Base-by-base conservation (phyloP, 23 tunicate genomes). In the Phallusia fumigata region DNA sequence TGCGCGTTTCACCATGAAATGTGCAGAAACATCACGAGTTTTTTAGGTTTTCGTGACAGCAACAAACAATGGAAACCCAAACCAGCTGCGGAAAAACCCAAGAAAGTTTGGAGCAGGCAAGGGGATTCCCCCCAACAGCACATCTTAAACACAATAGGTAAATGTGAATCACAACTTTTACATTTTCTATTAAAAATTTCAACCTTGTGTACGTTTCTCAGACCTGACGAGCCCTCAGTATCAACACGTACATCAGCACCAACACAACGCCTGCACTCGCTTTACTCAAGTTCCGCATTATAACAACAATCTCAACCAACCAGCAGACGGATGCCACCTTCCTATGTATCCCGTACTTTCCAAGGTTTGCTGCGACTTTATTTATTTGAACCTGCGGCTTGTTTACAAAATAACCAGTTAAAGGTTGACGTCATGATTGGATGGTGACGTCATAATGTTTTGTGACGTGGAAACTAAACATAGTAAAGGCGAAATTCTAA, bases 41-140 rank as follows among this genome's bases (percentile, higher is more conserved):
- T 58, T 24, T 22, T 58, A 58, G 69, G 69, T 1, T 58, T 58
- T 58, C 69, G 69, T 5, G 69, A 58, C 28, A 58, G 69, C 69
- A 58, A 58, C 69, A 58, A 58, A 24, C 69, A 58, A 13, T 58
- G 69, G 69, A 58, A 58, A 58, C 69, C 11, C 15, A 58, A 58
- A 58, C 11, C 69, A 58, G 16, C 69, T 6, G 69, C 28, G 16
- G 69, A 58, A 58, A 58, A 58, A 58, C 11, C 69, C 15, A 58
- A 58, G 3, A 22, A 24, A 21, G 69, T 58, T 21, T 58, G 69
- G 69, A 58, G 28, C 69, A 24, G 26, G 16, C 69, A 22, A 6
- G 69, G 69, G 28, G 69, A 58, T 1, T 24, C 69, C 69, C 28
- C 69, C 13, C 69, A 58, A 1, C 3, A 13, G 28, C 69, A 22